Percentiles rank a stretch among this genome's conserved stretches.
Evolutionary conservation across 2,797 vertebrate genomes (phyloP).

Genomic region (Crenuchus spilurus): DNA sequence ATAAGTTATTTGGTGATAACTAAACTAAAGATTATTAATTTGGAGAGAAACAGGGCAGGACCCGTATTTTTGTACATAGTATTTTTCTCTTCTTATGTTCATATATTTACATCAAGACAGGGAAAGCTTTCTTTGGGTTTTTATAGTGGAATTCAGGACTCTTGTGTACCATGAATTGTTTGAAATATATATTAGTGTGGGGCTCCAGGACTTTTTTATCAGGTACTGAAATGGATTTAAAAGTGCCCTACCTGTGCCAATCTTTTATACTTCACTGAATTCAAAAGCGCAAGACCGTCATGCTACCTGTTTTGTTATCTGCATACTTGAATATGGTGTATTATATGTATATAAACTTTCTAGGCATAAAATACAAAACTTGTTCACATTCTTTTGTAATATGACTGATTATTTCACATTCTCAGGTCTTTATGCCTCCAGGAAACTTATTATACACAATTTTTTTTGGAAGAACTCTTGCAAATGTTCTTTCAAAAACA

Average conservation of each 20-base stretch:
- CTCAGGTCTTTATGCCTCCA: no score
- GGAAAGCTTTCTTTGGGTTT: conserved; percentile 38
- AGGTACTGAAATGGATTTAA: conserved; percentile 61
- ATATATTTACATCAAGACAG: conserved; percentile 62
- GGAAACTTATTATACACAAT: no score
- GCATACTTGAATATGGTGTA: conserved; percentile 50
- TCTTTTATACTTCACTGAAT: conserved; percentile 1
- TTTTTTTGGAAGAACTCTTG: no score
- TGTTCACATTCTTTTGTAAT: conserved; percentile 1
- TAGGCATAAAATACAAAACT: conserved; percentile 30
- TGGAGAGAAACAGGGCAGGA: conserved; percentile 74
- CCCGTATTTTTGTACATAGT: conserved; percentile 70
- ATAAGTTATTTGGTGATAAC: conserved; percentile 74
- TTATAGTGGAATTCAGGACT: conserved; percentile 37
- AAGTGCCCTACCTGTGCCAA: conserved; percentile 28
- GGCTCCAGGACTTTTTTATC: conserved; percentile 48
- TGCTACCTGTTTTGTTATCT: conserved; percentile 28
- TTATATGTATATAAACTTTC: conserved; percentile 33
- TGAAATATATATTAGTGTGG: conserved; percentile 33
- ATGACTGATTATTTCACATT: conserved; percentile 1
- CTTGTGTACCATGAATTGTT: conserved; percentile 33
- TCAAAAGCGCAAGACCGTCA: conserved; percentile 1
- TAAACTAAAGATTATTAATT: conserved; percentile 33
- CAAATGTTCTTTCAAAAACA: no score
- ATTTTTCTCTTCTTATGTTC: conserved; percentile 60